These are phyloP conservation scores for Craterocephalus amniculus DNA, from an alignment of 2,797 vertebrate species.

Conservation along the genomic window DNA sequence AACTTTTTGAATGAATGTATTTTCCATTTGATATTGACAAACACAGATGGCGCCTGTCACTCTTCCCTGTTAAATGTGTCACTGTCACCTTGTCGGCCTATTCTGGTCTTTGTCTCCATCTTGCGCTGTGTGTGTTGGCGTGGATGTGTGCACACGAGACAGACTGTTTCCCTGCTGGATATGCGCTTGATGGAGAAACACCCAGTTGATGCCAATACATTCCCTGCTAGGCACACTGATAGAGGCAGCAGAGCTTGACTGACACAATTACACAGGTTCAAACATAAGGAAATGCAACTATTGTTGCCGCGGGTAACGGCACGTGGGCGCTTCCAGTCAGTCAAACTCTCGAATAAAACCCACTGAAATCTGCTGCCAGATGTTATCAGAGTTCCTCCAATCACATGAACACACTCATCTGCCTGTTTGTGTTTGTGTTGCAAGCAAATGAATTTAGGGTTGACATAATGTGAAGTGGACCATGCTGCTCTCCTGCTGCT, in stretches of 20 bases:
- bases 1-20: conserved; percentile 14
- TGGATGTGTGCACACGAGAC: not conserved
- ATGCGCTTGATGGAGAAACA: conserved; percentile 31
- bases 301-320: conserved; percentile 50
- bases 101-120: conserved; percentile 43
- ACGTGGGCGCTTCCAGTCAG: conserved; percentile 27
- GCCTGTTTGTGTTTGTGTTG: conserved; percentile 22
- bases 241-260: conserved; percentile 52
- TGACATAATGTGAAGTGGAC: conserved; percentile 32
- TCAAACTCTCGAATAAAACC: conserved; percentile 25
- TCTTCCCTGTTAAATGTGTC: conserved; percentile 55
- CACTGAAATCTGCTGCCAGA: conserved; percentile 50
- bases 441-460: conserved; percentile 25
- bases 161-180: conserved; percentile 35
- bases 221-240: conserved; percentile 27
- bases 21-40: conserved; percentile 39
- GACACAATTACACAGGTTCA: conserved; percentile 68
- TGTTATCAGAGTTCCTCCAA: conserved; percentile 41
- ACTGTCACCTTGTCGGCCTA: conserved; percentile 60
- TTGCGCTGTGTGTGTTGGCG: conserved; percentile 1
- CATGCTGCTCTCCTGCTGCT: conserved; percentile 27
- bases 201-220: conserved; percentile 41
- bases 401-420: conserved; percentile 25
- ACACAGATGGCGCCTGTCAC: conserved; percentile 45
- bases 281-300: conserved; percentile 57